Evolutionary conservation across 2,888 invertebrate genomes (phyloP).

Genomic region (Daptonema setosum): DNA sequence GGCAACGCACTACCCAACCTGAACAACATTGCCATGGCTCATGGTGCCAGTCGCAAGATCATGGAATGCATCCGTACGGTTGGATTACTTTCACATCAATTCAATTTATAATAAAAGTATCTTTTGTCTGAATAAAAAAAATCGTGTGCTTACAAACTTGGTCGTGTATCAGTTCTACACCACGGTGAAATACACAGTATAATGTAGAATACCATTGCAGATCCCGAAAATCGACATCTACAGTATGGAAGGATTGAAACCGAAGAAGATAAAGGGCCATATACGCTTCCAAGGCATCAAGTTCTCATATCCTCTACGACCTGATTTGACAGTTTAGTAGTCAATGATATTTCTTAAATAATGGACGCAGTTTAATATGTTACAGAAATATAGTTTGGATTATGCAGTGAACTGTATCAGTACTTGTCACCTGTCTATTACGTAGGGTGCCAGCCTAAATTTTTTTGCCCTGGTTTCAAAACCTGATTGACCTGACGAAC

Average conservation of each 20-base stretch:
- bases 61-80: not conserved
- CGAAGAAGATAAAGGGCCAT: conserved; percentile 26
- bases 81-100: not conserved
- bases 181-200: too few species aligned
- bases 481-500: too few species aligned
- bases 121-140: too few species aligned
- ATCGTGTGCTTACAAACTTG: too few species aligned
- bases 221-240: conserved; percentile 34
- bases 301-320: conserved; percentile 55
- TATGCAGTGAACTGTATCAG: too few species aligned
- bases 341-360: not conserved
- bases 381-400: too few species aligned
- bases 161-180: too few species aligned
- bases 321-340: conserved; percentile 42
- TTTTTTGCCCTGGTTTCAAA: too few species aligned
- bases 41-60: conserved; percentile 41
- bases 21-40: conserved; percentile 53
- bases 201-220: conserved; percentile 14
- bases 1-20: conserved; percentile 61
- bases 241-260: conserved; percentile 34
- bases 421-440: too few species aligned
- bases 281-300: conserved; percentile 45
- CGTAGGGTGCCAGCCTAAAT: too few species aligned
- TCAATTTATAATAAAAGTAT: too few species aligned
- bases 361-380: too few species aligned